These are phyloP conservation scores for Hypomesus transpacificus DNA, from an alignment of 2,113 vertebrate genomes.

Conservation along the genomic window DNA sequence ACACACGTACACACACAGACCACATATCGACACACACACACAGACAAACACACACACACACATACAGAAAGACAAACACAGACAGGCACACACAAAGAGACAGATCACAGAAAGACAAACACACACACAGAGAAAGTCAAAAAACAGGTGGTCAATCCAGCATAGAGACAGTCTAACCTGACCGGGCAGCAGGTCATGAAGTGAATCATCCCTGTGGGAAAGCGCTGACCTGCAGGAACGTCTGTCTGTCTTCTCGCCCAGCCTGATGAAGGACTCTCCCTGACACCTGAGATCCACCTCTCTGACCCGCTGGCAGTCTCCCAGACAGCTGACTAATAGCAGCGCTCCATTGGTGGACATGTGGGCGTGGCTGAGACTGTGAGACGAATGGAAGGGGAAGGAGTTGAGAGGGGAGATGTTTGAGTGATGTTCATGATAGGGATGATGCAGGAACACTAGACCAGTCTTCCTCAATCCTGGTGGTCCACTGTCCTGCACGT, in stretches of 20 bases:
- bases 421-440: no score
- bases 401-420: not conserved
- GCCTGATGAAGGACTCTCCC: constrained; percentile 56
- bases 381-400: not conserved
- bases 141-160: not conserved
- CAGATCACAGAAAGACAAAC: not conserved
- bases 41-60: not conserved
- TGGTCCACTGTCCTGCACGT: no score
- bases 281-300: constrained; percentile 63
- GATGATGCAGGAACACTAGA: no score
- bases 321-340: constrained; percentile 51
- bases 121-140: not conserved
- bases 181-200: no score
- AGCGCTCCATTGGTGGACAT: constrained; percentile 47
- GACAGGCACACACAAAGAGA: no score
- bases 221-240: constrained; percentile 60
- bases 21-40: not conserved
- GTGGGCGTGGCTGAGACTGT: constrained; percentile 57
- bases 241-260: constrained; percentile 47
- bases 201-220: not conserved
- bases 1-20: not conserved
- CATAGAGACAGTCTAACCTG: no score
- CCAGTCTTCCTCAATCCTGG: no score
- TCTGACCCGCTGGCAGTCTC: constrained; percentile 39
- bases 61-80: not conserved